Base-by-base conservation (phyloP, 1,140 invertebrate species). In the Drosophila lacertosa region DNA sequence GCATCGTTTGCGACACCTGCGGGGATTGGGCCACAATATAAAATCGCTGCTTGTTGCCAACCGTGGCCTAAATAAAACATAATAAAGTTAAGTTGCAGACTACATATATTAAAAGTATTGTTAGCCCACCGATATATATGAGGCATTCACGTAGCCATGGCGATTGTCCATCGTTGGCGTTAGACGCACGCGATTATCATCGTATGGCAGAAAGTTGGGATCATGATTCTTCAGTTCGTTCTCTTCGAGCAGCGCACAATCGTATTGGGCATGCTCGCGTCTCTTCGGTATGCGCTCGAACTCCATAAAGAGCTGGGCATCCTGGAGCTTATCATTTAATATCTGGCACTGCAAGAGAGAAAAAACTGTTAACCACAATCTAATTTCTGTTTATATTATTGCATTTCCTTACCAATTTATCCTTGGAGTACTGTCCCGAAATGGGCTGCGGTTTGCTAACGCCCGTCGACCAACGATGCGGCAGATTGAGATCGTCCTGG, bases 141-240 rank as follows among this genome's bases (percentile, higher is more conserved):
- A 97, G 3, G 97, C 97, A 92, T 98, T 98, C 40, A 98, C 96
- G 78, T 98, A 98, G 5, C 97, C 97, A 82, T 93, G 94, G 48
- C 95, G 94, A 92, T 98, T 98, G 58, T 95, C 94, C 90, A 95
- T 95, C 2, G 94, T 94, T 3, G 97, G 95, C 16, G 94, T 94
- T 3, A 98, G 90, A 47, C 95, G 92, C 26, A 98, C 95, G 35
- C 97, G 90, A 88, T 97, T 97, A 74, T 97, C 95, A 89, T 98
- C 97, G 91, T 98, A 98, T 1, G 97, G 97, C 32, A 98, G 91
- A 89, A 92, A 92, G 33, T 97, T 95, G 76, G 96, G 95, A 90
- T 91, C 90, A 35, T 86, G 76, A 63, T 91, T 91, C 64, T 90
- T 91, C 4, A 51, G 58, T n/a, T 79, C 82, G 57, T 91, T 91